Evolutionary conservation across 2,797 vertebrate species (phyloP), one percentile per base, ranked within the genome.

Genomic region (Muraenolepis orangiensis): DNA sequence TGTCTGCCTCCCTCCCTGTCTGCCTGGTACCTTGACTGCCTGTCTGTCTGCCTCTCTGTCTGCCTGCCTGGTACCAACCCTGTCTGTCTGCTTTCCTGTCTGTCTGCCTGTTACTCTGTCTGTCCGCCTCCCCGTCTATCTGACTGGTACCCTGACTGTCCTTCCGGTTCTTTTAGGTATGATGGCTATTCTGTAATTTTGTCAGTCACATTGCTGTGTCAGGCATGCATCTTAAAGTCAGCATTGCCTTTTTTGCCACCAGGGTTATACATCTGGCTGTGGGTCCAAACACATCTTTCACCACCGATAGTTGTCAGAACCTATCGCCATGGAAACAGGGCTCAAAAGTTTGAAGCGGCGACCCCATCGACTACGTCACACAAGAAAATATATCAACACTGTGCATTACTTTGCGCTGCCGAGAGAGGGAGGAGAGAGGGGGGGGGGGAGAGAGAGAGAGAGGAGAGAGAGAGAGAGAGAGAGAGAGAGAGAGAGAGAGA

Each of bases 261-360:
- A 71, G 76, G 66, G 72, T 75, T 77, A 36, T 72, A 66, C n/a
- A 82, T 83, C 61, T 84, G 30, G 36, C 81, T 74, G 72, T 74
- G 73, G 76, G 69, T 81, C 81, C 82, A 70, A 79, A 83, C 86
- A 77, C 34, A 82, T 84, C 79, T 86, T 64, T 89, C 87, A 91
- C 88, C 79, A 81, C 80, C 28, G 28, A 79, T 85, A 86, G 84
- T 88, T 92, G 88, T 89, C 90, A 89, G 89, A 85, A 87, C 85
- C 87, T 82, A 91, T 94, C 72, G 81, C 92, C 91, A 94, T 93
- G 93, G 93, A 90, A 93, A 94, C 92, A 92, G 87, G 75, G 87
- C 83, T 90, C 82, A 85, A 90, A 91, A 89, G 87, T 91, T 89
- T 84, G 83, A 80, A 91, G 87, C 72, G 46, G 85, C 83, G 77